Percentiles rank a stretch among this genome's conserved stretches.
Conservation (phyloP, 2,888 invertebrate species). For the Lordiphosa fenestrarum region DNA sequence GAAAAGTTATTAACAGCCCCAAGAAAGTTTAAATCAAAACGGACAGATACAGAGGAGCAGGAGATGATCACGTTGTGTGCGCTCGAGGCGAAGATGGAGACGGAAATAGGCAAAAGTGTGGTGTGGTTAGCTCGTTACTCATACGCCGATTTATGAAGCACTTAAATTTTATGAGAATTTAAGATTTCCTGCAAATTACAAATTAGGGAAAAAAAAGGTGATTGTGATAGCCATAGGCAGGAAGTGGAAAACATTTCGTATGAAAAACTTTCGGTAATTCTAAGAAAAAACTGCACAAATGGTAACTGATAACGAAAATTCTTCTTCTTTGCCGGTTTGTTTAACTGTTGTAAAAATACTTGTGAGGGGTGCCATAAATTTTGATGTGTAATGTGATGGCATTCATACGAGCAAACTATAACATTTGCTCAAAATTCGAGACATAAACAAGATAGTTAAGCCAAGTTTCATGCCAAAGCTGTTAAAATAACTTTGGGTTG, state of each 20-base stretch:
- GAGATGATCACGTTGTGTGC: conserved; percentile 25
- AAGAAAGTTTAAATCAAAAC: conserved; percentile 49
- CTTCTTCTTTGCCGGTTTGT: no score
- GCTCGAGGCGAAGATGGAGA: conserved; percentile 27
- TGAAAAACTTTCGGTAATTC: no score
- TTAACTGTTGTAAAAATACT: no score
- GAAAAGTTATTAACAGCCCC: conserved; percentile 48
- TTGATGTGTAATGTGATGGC: no score
- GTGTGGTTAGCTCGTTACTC: conserved; percentile 63
- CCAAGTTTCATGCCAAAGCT: no score
- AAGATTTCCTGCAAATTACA: conserved; percentile 70
- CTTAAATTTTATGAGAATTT: conserved; percentile 75
- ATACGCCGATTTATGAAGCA: conserved; percentile 72
- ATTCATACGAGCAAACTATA: no score
- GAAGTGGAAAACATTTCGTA: conserved; percentile 6
- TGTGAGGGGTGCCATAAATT: no score
- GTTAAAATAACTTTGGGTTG: no score
- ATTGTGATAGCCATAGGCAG: conserved; percentile 35
- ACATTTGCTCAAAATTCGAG: no score
- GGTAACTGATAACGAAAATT: no score
- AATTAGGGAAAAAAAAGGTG: conserved; percentile 9
- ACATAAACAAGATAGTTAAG: no score
- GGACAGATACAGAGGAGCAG: conserved; percentile 8
- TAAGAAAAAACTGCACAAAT: no score
- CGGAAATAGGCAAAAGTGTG: conserved; percentile 56